A percentile compares a stretch with the other conserved stretches of the same genome.
phyloP scores from a whole-genome alignment of 2,113 vertebrate species.

The Coregonus clupeaformis region DNA sequence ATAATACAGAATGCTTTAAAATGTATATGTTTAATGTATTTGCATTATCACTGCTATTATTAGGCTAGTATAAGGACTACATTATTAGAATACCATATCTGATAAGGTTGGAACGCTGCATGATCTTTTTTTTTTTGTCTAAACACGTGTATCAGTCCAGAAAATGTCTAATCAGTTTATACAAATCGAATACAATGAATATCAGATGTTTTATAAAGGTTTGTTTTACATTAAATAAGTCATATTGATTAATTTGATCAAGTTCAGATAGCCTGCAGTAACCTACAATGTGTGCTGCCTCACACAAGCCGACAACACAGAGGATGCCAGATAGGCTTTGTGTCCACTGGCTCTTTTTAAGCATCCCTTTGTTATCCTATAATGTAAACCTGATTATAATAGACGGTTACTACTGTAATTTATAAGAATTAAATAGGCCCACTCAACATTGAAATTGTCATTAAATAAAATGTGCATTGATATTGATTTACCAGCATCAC shows the following conservation, averaged over 20 bases:
- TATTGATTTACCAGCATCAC: conserved; percentile 1
- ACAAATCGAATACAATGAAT: not conserved
- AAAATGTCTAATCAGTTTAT: no score
- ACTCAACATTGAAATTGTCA: conserved; percentile 10
- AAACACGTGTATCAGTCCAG: not conserved
- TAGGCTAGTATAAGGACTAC: not conserved
- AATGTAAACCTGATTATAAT: conserved; percentile 25
- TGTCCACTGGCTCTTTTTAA: conserved; percentile 39
- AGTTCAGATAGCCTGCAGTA: conserved; percentile 35
- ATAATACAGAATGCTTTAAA: not conserved
- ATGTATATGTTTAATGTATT: not conserved
- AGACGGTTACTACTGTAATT: not conserved
- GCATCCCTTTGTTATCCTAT: conserved; percentile 39
- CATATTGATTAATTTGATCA: conserved; percentile 18
- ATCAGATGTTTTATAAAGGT: not conserved
- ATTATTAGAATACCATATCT: not conserved
- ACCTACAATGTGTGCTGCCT: conserved; percentile 35
- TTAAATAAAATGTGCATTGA: not conserved
- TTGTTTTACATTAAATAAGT: not conserved
- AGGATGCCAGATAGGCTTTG: conserved; percentile 61
- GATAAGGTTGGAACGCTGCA: not conserved
- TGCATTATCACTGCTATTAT: not conserved
- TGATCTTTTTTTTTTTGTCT: not conserved
- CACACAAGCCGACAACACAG: conserved; percentile 49
- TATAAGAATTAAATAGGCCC: conserved; percentile 22